A percentile compares a stretch with the other conserved stretches of the same genome.
phyloP scores from a whole-genome alignment of 2,113 vertebrate genomes.

The Pterocles orientalis region DNA sequence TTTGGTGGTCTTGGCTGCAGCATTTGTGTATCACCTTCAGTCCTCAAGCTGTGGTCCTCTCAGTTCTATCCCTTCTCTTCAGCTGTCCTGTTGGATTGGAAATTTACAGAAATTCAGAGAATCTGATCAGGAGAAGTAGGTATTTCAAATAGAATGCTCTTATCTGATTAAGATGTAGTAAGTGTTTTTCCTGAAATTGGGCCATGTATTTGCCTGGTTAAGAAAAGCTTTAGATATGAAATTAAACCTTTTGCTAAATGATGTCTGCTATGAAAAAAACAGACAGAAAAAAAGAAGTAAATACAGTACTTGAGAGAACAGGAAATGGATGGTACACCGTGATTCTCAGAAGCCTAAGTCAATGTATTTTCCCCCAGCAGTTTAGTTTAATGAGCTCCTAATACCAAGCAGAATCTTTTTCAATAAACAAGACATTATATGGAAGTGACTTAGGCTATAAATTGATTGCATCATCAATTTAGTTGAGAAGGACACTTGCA shows the following conservation, averaged over 20 bases:
- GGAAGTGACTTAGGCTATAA: neutral
- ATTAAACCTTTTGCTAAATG: neutral
- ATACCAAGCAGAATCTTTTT: neutral
- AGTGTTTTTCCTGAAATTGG: neutral
- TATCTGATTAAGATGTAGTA: neutral
- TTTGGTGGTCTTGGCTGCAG: neutral
- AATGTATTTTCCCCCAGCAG: neutral
- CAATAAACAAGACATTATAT: neutral
- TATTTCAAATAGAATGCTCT: neutral
- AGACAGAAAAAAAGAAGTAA: neutral
- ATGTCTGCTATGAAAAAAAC: neutral
- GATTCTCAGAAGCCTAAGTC: neutral
- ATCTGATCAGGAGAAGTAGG: neutral
- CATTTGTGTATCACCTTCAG: neutral
- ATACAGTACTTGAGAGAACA: neutral
- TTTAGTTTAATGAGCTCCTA: neutral
- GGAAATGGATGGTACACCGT: neutral
- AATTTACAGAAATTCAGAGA: neutral
- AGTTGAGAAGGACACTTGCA: neutral
- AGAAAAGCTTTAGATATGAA: neutral
- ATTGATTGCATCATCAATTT: neutral
- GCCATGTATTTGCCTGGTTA: neutral
- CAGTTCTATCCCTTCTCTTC: neutral
- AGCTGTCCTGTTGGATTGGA: neutral
- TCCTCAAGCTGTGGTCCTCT: neutral